phyloP scores from a whole-genome alignment of 2,797 vertebrate genomes.

The Acipenser ruthenus region DNA sequence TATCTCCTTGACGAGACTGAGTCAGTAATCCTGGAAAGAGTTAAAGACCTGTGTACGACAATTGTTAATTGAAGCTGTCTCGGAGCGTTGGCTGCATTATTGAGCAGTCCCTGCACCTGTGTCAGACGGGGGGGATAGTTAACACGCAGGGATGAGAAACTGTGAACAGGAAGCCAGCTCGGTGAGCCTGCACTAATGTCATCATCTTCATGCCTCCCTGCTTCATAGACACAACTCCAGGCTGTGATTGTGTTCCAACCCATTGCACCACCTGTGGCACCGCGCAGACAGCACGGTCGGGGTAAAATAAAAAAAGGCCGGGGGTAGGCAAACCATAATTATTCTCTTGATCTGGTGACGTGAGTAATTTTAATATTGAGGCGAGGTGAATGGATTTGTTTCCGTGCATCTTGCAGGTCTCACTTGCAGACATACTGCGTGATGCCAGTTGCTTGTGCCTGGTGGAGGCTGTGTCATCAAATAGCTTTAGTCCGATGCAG shows the following conservation, averaged over 20 bases:
- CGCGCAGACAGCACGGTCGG: slow-evolving; percentile 5
- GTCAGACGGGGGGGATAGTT: slow-evolving; percentile 15
- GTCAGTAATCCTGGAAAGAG: slow-evolving; percentile 4
- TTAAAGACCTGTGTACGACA: background rate
- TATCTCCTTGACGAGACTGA: background rate
- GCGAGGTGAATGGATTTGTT: slow-evolving; percentile 3
- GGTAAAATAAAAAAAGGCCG: background rate
- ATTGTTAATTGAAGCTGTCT: slow-evolving; percentile 11
- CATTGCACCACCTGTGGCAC: slow-evolving; percentile 20
- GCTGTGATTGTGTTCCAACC: slow-evolving; percentile 18
- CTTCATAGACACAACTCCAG: slow-evolving; percentile 17
- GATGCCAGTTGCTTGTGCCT: background rate
- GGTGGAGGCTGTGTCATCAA: background rate
- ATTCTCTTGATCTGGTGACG: background rate
- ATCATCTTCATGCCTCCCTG: slow-evolving; percentile 16
- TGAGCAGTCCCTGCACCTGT: slow-evolving; percentile 9
- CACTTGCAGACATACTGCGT: background rate
- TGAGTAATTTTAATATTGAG: slow-evolving; percentile 1
- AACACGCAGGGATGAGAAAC: slow-evolving; percentile 13
- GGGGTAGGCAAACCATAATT: background rate
- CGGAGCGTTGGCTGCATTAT: slow-evolving; percentile 12
- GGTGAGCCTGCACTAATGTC: slow-evolving; percentile 18
- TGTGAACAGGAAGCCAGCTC: slow-evolving; percentile 13
- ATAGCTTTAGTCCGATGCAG: too few species aligned
- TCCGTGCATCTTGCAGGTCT: slow-evolving; percentile 2